A percentile compares a stretch with the other conserved stretches of the same genome.
phyloP scores from a whole-genome alignment of 92 coral and sea anemone species.

The Chrysogorgia sp. region DNA sequence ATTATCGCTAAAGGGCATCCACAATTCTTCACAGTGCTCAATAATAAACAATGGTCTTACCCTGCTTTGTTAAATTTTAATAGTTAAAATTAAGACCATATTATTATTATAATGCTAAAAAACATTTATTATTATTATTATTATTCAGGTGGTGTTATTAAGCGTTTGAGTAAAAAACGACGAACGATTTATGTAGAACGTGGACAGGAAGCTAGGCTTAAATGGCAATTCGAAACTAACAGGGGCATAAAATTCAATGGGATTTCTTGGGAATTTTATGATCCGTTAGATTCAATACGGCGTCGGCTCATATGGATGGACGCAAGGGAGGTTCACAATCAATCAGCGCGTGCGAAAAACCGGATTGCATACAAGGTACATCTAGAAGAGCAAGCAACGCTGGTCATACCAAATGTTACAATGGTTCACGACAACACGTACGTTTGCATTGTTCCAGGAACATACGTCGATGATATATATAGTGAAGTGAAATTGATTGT shows the following conservation, averaged over 20 bases:
- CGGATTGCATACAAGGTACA: neutral
- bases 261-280: neutral
- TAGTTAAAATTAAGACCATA: too few relatives aligned
- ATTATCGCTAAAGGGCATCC: too few relatives aligned
- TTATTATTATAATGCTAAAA: too few relatives aligned
- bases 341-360: neutral
- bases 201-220: slow-evolving; percentile 15
- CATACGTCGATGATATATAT: neutral
- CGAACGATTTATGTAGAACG: neutral
- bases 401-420: slow-evolving; percentile 20
- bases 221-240: neutral
- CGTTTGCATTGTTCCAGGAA: slow-evolving; percentile 4
- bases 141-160: slow-evolving; percentile 6
- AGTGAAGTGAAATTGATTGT: slow-evolving; percentile 11
- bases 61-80: too few relatives aligned
- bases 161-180: neutral
- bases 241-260: neutral
- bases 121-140: too few relatives aligned
- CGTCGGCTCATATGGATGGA: slow-evolving; percentile 1
- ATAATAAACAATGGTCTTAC: too few relatives aligned
- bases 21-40: too few relatives aligned
- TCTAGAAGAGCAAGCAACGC: slow-evolving; percentile 1
- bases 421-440: slow-evolving; percentile 5
- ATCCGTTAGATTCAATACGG: neutral
- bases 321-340: neutral